Conservation (phyloP, 2,888 invertebrate species). For the Sacculina carcini region DNA sequence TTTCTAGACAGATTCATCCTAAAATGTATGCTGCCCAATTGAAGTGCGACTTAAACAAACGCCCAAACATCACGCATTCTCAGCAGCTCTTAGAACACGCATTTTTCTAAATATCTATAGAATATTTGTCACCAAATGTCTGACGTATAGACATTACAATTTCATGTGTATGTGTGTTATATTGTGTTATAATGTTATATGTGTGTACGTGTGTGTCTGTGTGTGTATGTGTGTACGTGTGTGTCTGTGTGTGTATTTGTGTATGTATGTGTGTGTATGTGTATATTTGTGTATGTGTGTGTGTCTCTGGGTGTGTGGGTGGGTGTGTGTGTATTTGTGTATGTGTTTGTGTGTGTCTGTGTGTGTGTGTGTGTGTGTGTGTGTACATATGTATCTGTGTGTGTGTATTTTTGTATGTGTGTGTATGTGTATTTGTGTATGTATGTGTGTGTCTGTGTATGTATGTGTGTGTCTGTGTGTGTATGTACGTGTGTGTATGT, state of each 20-base stretch:
- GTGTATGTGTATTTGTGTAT: not conserved
- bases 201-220: not conserved
- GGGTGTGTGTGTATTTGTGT: too few species aligned
- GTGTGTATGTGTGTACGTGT: not conserved
- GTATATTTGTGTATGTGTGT: too few species aligned
- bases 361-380: not conserved
- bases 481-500: too few species aligned
- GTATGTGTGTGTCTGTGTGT: not conserved
- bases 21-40: too few species aligned
- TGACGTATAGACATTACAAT: conserved; percentile 10
- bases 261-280: not conserved
- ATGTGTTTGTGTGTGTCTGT: too few species aligned
- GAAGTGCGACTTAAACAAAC: too few species aligned
- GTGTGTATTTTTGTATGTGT: too few species aligned
- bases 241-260: not conserved
- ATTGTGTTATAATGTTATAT: not conserved
- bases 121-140: conserved; percentile 9
- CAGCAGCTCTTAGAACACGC: too few species aligned
- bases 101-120: conserved; percentile 8
- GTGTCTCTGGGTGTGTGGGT: too few species aligned
- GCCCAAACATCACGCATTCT: too few species aligned
- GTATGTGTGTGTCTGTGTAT: not conserved
- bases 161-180: conserved; percentile 8
- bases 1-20: too few species aligned
- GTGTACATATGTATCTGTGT: not conserved